Conservation (phyloP, 2,797 vertebrate genomes). For the Otolemur crassicaudatus region DNA sequence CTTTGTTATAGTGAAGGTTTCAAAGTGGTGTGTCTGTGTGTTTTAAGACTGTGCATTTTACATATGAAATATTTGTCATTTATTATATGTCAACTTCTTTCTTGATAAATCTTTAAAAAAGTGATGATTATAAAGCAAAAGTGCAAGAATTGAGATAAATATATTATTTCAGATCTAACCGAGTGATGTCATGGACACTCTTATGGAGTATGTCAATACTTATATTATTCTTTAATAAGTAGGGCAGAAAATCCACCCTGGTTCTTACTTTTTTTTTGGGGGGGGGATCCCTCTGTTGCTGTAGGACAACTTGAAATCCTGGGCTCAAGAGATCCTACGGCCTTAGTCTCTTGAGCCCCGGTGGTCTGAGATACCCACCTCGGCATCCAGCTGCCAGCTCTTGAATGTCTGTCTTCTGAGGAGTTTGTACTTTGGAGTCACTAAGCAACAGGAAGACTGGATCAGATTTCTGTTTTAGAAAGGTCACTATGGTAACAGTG, state of each 20-base stretch:
- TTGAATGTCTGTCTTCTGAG: neutral
- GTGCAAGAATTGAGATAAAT: neutral
- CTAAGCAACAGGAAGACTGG: neutral
- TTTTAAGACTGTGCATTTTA: neutral
- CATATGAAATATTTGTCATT: neutral
- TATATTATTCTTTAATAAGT: neutral
- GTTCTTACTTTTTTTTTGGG: neutral
- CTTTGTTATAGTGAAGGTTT: neutral
- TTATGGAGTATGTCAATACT: neutral
- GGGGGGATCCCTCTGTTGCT: neutral
- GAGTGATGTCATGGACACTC: neutral
- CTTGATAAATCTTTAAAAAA: neutral
- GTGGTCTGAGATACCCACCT: neutral
- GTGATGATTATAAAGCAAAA: neutral
- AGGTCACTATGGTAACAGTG: neutral
- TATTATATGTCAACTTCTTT: neutral
- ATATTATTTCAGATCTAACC: fast-evolving
- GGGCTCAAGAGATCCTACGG: neutral
- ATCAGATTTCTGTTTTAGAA: neutral
- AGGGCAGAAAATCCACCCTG: neutral
- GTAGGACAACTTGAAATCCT: neutral
- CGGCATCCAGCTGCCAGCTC: neutral
- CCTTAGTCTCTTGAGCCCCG: neutral
- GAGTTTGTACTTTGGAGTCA: neutral
- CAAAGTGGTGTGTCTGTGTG: neutral